A percentile compares a stretch with the other conserved stretches of the same genome.
Conservation (phyloP, 2,113 vertebrate species). For the Coturnix japonica region DNA sequence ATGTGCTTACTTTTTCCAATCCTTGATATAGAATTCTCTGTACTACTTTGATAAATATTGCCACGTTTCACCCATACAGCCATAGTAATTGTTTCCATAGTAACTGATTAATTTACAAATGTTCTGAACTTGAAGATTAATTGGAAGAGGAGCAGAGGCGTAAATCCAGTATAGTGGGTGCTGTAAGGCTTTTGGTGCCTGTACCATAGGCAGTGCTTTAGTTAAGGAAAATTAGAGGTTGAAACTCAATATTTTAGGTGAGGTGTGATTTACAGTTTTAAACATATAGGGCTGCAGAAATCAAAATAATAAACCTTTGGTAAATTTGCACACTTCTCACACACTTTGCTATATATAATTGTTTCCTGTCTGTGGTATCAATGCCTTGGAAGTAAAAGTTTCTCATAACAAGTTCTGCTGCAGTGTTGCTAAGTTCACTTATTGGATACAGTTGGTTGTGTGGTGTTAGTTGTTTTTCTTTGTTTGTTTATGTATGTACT, state of each 20-base stretch:
- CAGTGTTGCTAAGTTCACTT: neutral
- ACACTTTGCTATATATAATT: neutral
- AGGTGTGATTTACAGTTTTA: conserved; percentile 51
- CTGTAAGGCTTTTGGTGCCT: neutral
- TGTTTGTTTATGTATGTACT: neutral
- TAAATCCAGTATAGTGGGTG: neutral
- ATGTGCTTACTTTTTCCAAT: neutral
- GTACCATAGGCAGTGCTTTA: neutral
- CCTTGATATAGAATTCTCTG: neutral
- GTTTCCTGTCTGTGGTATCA: conserved; percentile 10
- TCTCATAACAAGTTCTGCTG: neutral
- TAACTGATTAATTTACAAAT: neutral
- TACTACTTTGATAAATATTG: neutral
- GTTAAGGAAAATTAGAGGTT: conserved; percentile 6
- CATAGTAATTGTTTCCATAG: neutral
- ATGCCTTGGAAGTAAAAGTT: neutral
- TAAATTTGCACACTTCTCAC: conserved; percentile 12
- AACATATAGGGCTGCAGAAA: neutral
- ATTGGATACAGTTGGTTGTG: conserved; percentile 2
- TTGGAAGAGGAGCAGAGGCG: neutral
- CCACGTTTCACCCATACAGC: neutral
- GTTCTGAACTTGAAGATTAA: neutral
- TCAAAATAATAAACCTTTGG: conserved; percentile 51
- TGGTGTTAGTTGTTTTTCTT: neutral
- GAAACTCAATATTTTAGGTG: conserved; percentile 47